Percentiles rank a stretch among this genome's conserved stretches.
These are phyloP conservation scores for Sanderia malayensis DNA, from an alignment of 30 jellyfish, hydroid and myxozoan species.

Conservation along the genomic window DNA sequence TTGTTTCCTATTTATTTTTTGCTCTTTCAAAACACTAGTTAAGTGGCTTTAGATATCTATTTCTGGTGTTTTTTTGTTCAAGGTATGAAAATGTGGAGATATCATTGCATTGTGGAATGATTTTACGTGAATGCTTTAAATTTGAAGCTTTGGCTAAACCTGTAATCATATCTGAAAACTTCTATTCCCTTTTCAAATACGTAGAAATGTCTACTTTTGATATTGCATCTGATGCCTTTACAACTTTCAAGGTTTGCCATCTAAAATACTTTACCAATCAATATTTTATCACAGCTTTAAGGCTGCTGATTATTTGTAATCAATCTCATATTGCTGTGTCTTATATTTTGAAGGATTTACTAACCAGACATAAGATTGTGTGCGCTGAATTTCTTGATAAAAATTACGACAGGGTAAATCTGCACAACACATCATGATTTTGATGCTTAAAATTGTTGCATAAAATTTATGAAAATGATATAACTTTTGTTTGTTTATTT, in stretches of 20 bases:
- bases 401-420: conserved; percentile 81
- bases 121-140: conserved; percentile 85
- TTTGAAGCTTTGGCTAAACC: conserved; percentile 61
- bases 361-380: conserved; percentile 77
- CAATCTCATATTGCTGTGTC: too few species aligned
- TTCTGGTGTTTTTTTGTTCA: neutral
- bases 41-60: too few species aligned
- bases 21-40: too few species aligned
- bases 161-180: conserved; percentile 42
- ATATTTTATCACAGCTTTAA: too few species aligned
- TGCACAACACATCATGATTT: too few species aligned
- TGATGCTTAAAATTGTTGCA: too few species aligned
- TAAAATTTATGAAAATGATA: too few species aligned
- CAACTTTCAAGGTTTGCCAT: conserved; percentile 82
- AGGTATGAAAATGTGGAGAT: conserved; percentile 88
- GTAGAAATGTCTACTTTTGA: conserved; percentile 91
- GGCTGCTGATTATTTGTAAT: too few species aligned
- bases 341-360: conserved; percentile 72
- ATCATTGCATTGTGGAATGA: conserved; percentile 92
- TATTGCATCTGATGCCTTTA: conserved; percentile 95
- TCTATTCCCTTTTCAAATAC: conserved; percentile 59
- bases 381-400: conserved; percentile 79
- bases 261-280: too few species aligned
- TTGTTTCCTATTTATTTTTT: too few species aligned
- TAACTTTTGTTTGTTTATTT: too few species aligned